Percentiles rank a stretch among this genome's conserved stretches.
These are phyloP conservation scores for Brachionus angularis DNA, from an alignment of 1,140 invertebrate genomes.

Conservation along the genomic window DNA sequence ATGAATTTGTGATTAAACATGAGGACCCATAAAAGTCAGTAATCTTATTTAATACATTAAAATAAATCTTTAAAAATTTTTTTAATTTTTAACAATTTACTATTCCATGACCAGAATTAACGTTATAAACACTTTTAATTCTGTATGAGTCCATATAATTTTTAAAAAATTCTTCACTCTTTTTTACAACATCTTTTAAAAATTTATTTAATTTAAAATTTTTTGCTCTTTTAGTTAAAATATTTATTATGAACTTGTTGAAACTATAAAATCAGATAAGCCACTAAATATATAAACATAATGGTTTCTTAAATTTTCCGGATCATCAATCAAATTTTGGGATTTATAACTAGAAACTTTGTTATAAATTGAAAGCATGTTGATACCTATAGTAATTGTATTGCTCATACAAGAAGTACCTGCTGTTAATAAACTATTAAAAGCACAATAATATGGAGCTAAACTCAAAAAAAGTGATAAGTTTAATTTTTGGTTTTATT, in stretches of 20 bases:
- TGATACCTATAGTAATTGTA: slow-evolving; percentile 48
- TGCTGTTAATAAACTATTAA: slow-evolving; percentile 46
- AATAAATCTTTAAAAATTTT: neutral
- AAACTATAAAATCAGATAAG: slow-evolving; percentile 51
- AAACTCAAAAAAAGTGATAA: neutral
- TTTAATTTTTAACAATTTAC: neutral
- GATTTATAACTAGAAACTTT: neutral
- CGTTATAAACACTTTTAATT: slow-evolving; percentile 10
- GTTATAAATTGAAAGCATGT: neutral
- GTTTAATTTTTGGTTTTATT: too few species aligned
- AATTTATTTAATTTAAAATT: slow-evolving; percentile 9
- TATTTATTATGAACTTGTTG: too few species aligned
- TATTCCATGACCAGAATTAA: slow-evolving; percentile 16
- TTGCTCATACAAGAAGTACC: slow-evolving; percentile 51
- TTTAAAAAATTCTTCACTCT: slow-evolving; percentile 46
- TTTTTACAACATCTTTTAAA: slow-evolving; percentile 49
- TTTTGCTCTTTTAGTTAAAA: too few species aligned
- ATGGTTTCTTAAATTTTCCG: slow-evolving; percentile 49
- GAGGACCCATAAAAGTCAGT: slow-evolving; percentile 55
- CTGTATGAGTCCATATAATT: slow-evolving; percentile 19
- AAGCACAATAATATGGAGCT: slow-evolving; percentile 54
- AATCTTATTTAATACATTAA: slow-evolving; percentile 49
- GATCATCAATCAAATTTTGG: slow-evolving; percentile 49
- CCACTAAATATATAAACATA: slow-evolving; percentile 56
- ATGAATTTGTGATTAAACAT: slow-evolving; percentile 48